These are phyloP conservation scores for Plotosus lineatus DNA, from an alignment of 2,113 vertebrate genomes.

Conservation along the genomic window DNA sequence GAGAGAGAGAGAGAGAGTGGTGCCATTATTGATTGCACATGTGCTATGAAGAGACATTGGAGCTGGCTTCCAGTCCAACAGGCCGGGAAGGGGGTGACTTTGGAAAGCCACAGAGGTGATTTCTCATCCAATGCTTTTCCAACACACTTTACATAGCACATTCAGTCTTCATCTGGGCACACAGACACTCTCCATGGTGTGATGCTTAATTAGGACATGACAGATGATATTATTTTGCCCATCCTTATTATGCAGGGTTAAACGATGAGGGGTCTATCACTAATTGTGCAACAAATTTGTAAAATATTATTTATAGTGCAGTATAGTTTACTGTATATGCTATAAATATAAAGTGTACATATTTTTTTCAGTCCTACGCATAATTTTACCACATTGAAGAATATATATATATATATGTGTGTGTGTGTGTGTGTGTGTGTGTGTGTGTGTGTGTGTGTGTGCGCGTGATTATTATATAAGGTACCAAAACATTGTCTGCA, in stretches of 20 bases:
- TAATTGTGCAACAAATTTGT: neutral
- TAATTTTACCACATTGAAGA: neutral
- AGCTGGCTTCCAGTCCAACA: conserved; percentile 38
- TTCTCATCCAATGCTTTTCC: conserved; percentile 35
- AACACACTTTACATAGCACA: conserved; percentile 18
- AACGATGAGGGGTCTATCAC: conserved; percentile 8
- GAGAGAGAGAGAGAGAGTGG: neutral
- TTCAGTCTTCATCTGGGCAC: conserved; percentile 28
- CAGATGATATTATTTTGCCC: conserved; percentile 43
- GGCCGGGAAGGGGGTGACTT: conserved; percentile 26
- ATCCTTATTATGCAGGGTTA: conserved; percentile 32
- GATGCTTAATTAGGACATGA: conserved; percentile 40
- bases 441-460: too few relatives aligned
- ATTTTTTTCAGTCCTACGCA: neutral
- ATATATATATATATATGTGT: too few relatives aligned
- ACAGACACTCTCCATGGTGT: conserved; percentile 32
- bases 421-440: too few relatives aligned
- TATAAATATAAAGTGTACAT: neutral
- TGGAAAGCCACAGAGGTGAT: conserved; percentile 44
- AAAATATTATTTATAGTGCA: neutral
- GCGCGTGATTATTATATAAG: neutral
- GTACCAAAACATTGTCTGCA: neutral
- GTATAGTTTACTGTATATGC: neutral
- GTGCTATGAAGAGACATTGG: conserved; percentile 42
- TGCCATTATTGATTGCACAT: conserved; percentile 52